phyloP scores from a whole-genome alignment of 1,140 invertebrate species.

The Anagrus nilaparvatae region DNA sequence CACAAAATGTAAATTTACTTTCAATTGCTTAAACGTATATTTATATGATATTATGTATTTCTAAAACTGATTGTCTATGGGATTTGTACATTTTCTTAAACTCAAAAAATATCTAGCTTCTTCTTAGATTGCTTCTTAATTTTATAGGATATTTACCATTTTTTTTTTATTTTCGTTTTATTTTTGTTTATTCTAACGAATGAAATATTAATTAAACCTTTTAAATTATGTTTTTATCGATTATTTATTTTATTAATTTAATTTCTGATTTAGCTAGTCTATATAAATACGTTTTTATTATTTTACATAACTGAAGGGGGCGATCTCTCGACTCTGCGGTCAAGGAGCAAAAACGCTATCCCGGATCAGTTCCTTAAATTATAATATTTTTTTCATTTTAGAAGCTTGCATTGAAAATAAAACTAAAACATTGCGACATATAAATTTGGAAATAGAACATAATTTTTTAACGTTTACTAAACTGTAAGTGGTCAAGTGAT shows the following conservation, averaged over 20 bases:
- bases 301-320: background rate
- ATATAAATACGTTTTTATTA: background rate
- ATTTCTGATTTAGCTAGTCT: background rate
- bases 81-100: constrained; percentile 4
- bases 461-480: too few species aligned
- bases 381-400: too few species aligned
- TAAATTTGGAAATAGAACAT: too few species aligned
- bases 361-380: too few species aligned
- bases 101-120: background rate
- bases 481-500: too few species aligned
- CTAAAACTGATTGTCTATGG: constrained; percentile 2
- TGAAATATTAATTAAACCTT: too few species aligned
- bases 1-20: constrained; percentile 13
- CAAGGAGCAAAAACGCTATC: too few species aligned
- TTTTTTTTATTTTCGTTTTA: background rate
- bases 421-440: too few species aligned
- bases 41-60: background rate
- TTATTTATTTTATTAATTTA: background rate
- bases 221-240: too few species aligned
- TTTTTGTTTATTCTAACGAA: too few species aligned
- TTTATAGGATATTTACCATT: background rate
- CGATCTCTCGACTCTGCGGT: background rate
- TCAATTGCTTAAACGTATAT: background rate
- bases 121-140: background rate
- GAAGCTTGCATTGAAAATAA: too few species aligned